A percentile compares a stretch with the other conserved stretches of the same genome.
These are phyloP conservation scores for Apodemus sylvaticus DNA, from an alignment of 2,113 vertebrate genomes.

Conservation along the genomic window DNA sequence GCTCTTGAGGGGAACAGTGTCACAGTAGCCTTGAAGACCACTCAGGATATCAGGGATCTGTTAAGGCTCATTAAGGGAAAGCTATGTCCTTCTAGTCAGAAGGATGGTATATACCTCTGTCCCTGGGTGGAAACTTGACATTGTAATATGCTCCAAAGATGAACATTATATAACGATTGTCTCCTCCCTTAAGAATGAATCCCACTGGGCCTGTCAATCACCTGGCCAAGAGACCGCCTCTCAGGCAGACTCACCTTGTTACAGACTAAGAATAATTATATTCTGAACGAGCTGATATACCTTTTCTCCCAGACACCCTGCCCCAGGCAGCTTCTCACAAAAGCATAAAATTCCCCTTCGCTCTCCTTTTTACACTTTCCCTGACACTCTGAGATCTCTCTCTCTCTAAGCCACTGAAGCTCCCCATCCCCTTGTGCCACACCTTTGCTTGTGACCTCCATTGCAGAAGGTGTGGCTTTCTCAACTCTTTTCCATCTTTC, in stretches of 20 bases:
- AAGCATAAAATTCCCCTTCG: neutral
- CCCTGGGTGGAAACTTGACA: neutral
- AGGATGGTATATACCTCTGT: neutral
- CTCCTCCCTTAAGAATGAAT: neutral
- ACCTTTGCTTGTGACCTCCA: neutral
- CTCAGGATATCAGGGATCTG: neutral
- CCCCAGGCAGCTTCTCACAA: neutral
- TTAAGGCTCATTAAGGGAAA: neutral
- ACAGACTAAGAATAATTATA: neutral
- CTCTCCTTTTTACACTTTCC: neutral
- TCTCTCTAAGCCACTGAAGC: neutral
- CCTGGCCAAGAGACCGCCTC: neutral
- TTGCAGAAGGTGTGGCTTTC: neutral
- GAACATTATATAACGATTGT: neutral
- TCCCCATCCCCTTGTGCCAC: neutral
- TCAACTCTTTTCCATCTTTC: neutral
- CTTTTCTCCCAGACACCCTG: neutral
- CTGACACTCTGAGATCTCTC: neutral
- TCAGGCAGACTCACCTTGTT: neutral
- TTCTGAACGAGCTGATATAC: neutral
- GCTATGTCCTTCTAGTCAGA: no score
- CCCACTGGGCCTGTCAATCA: neutral
- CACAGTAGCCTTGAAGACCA: neutral
- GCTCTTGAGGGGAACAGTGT: neutral
- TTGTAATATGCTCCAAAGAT: neutral